Percentiles rank a stretch among this genome's conserved stretches.
These are phyloP conservation scores for Danaus chrysippus DNA, from an alignment of 2,888 invertebrate species.

Conservation along the genomic window DNA sequence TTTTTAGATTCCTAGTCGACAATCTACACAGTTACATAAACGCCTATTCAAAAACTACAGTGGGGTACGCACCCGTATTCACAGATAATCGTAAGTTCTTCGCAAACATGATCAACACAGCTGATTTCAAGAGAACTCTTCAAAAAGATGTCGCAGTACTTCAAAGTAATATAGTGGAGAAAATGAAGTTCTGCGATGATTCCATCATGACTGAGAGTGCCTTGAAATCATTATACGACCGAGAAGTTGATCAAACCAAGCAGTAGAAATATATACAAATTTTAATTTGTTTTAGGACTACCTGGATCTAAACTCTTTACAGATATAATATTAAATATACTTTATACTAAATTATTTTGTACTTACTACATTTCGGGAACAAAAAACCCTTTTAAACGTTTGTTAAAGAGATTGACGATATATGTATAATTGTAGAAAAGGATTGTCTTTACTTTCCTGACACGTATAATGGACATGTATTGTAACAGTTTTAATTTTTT, in stretches of 20 bases:
- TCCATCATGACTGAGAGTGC: constrained; percentile 46
- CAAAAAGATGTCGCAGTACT: constrained; percentile 47
- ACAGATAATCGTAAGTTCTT: constrained; percentile 64
- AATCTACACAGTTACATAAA: constrained; percentile 53
- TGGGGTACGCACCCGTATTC: constrained; percentile 55
- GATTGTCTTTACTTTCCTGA: too few relatives aligned
- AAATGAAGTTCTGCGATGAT: constrained; percentile 56
- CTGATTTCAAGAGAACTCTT: constrained; percentile 54
- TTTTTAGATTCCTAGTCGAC: constrained; percentile 51
- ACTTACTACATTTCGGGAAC: too few relatives aligned
- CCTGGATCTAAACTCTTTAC: too few relatives aligned
- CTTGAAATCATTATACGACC: constrained; percentile 52
- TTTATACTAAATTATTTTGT: too few relatives aligned
- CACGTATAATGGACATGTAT: too few relatives aligned
- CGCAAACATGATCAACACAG: constrained; percentile 54
- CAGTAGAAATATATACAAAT: background rate
- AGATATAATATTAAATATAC: too few relatives aligned
- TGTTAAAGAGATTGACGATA: too few relatives aligned
- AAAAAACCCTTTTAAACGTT: too few relatives aligned
- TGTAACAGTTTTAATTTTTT: too few relatives aligned
- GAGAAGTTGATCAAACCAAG: constrained; percentile 52
- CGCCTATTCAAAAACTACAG: constrained; percentile 58
- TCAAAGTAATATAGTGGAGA: constrained; percentile 41
- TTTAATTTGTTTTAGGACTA: too few relatives aligned
- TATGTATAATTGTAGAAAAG: too few relatives aligned